phyloP scores from a whole-genome alignment of 2,797 vertebrate genomes.

The Myotis vivesi region DNA sequence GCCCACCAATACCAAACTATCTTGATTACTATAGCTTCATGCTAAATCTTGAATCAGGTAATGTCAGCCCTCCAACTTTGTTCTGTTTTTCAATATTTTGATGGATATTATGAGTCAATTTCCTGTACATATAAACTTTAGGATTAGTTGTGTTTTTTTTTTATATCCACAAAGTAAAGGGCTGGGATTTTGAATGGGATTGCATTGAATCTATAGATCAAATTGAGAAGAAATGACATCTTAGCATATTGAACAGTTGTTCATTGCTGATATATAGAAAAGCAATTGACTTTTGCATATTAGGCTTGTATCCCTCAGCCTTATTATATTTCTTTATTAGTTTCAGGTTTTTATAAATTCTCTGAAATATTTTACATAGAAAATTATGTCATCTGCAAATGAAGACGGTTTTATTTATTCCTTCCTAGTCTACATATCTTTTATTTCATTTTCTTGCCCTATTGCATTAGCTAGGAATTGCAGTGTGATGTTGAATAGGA shows the following conservation, averaged over 20 bases:
- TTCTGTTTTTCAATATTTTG: conserved; percentile 20
- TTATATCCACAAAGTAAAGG: conserved; percentile 34
- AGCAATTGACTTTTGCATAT: background rate
- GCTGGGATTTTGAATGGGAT: background rate
- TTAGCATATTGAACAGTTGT: background rate
- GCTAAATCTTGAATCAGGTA: conserved; percentile 10
- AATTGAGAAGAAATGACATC: background rate
- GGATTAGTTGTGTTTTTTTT: background rate
- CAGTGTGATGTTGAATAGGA: background rate
- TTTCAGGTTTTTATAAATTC: background rate
- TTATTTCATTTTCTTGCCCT: conserved; percentile 5
- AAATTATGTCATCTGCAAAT: conserved; percentile 15
- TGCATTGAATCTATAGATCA: conserved; percentile 25
- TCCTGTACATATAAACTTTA: background rate
- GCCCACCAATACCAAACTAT: background rate
- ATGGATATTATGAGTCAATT: conserved; percentile 22
- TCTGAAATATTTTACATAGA: background rate
- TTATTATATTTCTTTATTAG: conserved; percentile 43
- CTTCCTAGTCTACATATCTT: background rate
- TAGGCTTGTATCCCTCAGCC: background rate
- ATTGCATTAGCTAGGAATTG: background rate
- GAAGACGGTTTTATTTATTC: conserved; percentile 10
- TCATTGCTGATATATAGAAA: conserved; percentile 20
- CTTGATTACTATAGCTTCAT: background rate
- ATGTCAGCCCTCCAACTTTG: background rate